Evolutionary conservation across 2,797 vertebrate genomes (phyloP).

Genomic region (Mallotus villosus): DNA sequence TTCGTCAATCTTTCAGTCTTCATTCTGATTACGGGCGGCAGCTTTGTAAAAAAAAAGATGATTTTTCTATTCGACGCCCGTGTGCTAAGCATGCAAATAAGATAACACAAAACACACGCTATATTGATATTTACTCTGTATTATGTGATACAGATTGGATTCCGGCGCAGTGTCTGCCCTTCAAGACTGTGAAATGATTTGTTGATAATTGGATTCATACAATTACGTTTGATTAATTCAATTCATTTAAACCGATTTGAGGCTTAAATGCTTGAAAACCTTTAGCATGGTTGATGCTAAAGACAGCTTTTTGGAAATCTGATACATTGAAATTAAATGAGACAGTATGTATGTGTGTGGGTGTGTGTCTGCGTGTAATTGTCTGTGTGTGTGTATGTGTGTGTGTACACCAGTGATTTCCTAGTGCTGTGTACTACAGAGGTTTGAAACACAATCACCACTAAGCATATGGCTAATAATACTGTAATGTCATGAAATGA

Average conservation of each 20-base stretch:
- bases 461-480: constrained; percentile 60
- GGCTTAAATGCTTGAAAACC: constrained; percentile 1
- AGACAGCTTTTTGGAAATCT: background rate
- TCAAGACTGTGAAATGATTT: constrained; percentile 25
- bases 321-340: background rate
- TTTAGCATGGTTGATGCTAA: background rate
- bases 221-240: constrained; percentile 21
- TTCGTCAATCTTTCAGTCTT: constrained; percentile 40
- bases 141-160: background rate
- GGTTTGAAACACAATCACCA: constrained; percentile 46
- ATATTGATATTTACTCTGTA: background rate
- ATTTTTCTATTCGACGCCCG: no score
- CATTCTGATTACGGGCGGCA: constrained; percentile 25
- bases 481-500: constrained; percentile 59
- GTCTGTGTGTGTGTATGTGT: background rate
- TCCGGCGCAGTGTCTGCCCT: background rate
- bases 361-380: background rate
- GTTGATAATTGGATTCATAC: background rate
- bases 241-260: constrained; percentile 11
- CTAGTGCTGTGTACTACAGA: constrained; percentile 31
- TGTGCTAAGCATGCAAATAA: background rate
- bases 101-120: constrained; percentile 6
- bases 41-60: background rate
- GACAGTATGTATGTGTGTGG: background rate
- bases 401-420: constrained; percentile 15